Conservation (phyloP, 1,140 invertebrate genomes). For the Cheumatopsyche charites region DNA sequence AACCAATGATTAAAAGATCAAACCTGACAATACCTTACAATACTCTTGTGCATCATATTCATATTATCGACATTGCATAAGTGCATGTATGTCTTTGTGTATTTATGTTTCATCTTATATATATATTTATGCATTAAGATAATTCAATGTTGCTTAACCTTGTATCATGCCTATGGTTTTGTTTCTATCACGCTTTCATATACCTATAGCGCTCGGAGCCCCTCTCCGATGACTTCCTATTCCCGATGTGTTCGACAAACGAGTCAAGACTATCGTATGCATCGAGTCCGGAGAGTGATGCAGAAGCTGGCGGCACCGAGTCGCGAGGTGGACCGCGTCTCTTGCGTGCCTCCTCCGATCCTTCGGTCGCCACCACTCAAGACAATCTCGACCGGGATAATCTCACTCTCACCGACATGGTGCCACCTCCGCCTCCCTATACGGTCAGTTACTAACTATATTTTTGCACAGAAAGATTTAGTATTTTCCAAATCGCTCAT, state of each 20-base stretch:
- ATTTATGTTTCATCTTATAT: conserved; percentile 5
- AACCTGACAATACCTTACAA: too few relatives aligned
- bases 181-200: conserved; percentile 31
- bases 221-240: conserved; percentile 94
- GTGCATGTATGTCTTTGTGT: conserved; percentile 4
- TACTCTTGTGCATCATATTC: neutral
- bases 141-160: conserved; percentile 32
- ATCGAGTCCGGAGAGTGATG: conserved; percentile 93
- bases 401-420: conserved; percentile 60
- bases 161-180: conserved; percentile 24
- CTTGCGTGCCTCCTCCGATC: conserved; percentile 87
- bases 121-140: conserved; percentile 9
- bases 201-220: conserved; percentile 69
- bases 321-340: conserved; percentile 68
- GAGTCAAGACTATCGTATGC: conserved; percentile 88
- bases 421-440: conserved; percentile 68
- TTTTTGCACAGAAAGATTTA: too few relatives aligned
- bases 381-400: conserved; percentile 68
- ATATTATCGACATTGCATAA: too few relatives aligned
- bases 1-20: too few relatives aligned
- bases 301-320: conserved; percentile 82
- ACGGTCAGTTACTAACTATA: conserved; percentile 64
- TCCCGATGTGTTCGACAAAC: conserved; percentile 89
- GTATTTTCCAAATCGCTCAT: too few relatives aligned
- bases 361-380: conserved; percentile 70